A percentile compares a stretch with the other conserved stretches of the same genome.
Conservation (phyloP, 2,113 vertebrate genomes). For the Anser cygnoides region DNA sequence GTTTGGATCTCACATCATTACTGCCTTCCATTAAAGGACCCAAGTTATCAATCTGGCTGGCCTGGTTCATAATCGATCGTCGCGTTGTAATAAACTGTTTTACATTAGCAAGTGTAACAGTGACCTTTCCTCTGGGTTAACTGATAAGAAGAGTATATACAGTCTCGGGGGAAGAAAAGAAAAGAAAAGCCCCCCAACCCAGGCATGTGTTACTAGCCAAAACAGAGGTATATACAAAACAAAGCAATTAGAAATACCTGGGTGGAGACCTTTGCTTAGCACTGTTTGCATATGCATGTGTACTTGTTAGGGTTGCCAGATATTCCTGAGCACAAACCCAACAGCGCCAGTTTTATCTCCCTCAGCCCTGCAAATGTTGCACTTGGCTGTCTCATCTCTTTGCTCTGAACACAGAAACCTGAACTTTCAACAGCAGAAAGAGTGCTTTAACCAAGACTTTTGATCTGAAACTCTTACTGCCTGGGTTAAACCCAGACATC, state of each 20-base stretch:
- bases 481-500: slow-evolving; percentile 39
- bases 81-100: background rate
- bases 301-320: background rate
- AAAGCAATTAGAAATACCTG: background rate
- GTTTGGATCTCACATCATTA: background rate
- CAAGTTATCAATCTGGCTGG: background rate
- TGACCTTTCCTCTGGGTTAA: background rate
- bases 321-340: background rate
- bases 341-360: background rate
- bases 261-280: background rate
- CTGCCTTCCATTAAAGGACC: background rate
- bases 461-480: background rate
- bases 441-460: background rate
- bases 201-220: background rate
- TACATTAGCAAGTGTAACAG: background rate
- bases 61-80: background rate
- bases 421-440: background rate
- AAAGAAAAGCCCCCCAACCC: background rate
- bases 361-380: background rate
- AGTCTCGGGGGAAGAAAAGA: background rate
- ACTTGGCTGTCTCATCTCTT: background rate
- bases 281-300: background rate
- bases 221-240: background rate
- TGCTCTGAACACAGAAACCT: background rate
- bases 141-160: background rate